phyloP scores from a whole-genome alignment of 1,140 invertebrate species.

The Rhynchophorus ferrugineus region DNA sequence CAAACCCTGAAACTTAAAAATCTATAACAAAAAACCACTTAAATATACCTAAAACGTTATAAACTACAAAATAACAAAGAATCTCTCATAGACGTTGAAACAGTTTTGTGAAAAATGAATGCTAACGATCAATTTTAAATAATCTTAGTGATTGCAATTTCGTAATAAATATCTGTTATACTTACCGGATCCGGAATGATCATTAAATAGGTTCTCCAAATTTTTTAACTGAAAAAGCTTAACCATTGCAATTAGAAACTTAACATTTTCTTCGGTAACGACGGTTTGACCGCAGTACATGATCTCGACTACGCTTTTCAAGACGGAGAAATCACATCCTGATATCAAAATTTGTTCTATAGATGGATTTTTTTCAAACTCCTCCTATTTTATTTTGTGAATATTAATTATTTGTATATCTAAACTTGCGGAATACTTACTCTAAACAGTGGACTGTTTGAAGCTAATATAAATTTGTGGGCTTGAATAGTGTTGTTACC shows the following conservation, averaged over 20 bases:
- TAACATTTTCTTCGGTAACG: conserved; percentile 33
- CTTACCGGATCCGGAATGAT: conserved; percentile 18
- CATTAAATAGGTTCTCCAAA: conserved; percentile 30
- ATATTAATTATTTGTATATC: neutral
- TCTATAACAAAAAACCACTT: too few species aligned
- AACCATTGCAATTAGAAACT: conserved; percentile 33
- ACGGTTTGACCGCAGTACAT: conserved; percentile 38
- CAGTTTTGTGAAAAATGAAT: too few species aligned
- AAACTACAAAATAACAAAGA: too few species aligned
- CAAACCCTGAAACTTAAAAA: too few species aligned
- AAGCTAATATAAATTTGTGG: conserved; percentile 38
- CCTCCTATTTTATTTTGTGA: conserved; percentile 10
- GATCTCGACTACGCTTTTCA: conserved; percentile 37
- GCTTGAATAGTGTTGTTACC: conserved; percentile 36
- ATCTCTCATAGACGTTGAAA: too few species aligned
- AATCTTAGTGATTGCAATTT: too few species aligned
- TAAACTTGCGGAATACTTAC: conserved; percentile 10
- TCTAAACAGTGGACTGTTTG: conserved; percentile 29
- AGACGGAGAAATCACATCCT: conserved; percentile 34
- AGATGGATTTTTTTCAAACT: conserved; percentile 25
- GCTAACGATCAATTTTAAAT: too few species aligned
- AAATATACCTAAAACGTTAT: too few species aligned
- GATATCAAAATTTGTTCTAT: conserved; percentile 35
- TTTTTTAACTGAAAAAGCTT: conserved; percentile 36
- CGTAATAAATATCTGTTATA: too few species aligned